These are phyloP conservation scores for Chionodraco myersi DNA, from an alignment of 2,113 vertebrate species.

Conservation along the genomic window DNA sequence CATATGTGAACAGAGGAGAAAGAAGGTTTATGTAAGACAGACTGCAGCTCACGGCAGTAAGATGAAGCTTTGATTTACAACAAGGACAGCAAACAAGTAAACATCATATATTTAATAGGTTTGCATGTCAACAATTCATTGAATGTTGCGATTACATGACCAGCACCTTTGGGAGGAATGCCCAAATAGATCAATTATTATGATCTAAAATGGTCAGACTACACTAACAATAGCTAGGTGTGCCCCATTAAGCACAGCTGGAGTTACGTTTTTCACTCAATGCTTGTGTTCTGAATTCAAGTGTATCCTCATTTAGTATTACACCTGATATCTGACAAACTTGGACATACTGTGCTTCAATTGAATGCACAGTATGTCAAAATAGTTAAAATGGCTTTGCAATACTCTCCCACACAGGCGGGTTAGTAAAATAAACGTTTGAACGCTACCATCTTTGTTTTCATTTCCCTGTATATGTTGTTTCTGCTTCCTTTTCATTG, in stretches of 20 bases:
- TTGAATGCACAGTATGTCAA: neutral
- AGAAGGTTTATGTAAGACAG: conserved; percentile 47
- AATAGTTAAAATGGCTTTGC: neutral
- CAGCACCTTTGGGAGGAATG: neutral
- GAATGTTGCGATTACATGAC: neutral
- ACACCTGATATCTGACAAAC: conserved; percentile 5
- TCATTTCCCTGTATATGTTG: neutral
- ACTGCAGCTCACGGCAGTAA: conserved; percentile 5
- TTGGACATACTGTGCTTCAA: neutral
- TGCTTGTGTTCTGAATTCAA: neutral
- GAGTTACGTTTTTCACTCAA: neutral
- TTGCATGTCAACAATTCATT: neutral
- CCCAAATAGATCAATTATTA: neutral
- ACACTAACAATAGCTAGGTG: no score
- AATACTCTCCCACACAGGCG: neutral
- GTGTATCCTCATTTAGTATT: neutral
- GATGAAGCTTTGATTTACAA: conserved; percentile 10
- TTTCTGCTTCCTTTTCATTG: conserved; percentile 1
- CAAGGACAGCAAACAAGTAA: conserved; percentile 11
- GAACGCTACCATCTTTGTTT: neutral
- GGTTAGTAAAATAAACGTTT: neutral
- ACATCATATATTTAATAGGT: neutral
- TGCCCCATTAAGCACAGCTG: neutral
- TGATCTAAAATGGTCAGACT: neutral
- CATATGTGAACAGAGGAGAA: conserved; percentile 20